Percentiles rank a stretch among this genome's conserved stretches.
These are phyloP conservation scores for Antechinus stuartii DNA, from an alignment of 2,113 vertebrate species.

Conservation along the genomic window DNA sequence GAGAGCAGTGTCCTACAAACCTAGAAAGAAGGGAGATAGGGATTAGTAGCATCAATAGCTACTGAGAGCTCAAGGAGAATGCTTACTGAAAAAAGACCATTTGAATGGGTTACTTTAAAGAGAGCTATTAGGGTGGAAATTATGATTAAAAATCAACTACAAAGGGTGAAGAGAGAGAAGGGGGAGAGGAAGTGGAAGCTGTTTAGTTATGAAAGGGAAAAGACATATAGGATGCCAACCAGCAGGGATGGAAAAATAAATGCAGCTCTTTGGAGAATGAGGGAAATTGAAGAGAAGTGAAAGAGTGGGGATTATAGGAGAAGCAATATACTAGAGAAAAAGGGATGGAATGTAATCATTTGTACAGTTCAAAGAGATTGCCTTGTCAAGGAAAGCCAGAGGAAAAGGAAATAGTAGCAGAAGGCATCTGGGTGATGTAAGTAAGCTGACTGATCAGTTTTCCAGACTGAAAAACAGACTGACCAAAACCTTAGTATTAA, in stretches of 20 bases:
- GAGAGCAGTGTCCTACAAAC: background rate
- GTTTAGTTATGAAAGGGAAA: background rate
- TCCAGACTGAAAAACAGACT: background rate
- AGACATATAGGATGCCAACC: background rate
- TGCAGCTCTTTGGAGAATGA: background rate
- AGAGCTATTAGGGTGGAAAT: background rate
- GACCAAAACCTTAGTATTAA: background rate
- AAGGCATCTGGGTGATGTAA: background rate
- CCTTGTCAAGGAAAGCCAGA: background rate
- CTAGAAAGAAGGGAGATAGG: background rate
- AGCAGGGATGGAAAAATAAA: background rate
- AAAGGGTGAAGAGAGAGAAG: background rate
- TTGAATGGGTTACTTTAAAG: background rate
- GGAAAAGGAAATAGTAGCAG: background rate
- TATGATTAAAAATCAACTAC: background rate
- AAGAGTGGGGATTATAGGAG: background rate
- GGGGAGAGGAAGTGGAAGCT: background rate
- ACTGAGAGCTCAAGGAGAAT: background rate
- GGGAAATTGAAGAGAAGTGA: background rate
- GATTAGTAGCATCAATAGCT: background rate
- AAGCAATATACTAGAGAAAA: background rate
- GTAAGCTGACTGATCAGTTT: background rate
- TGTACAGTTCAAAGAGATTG: background rate
- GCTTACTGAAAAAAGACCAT: background rate
- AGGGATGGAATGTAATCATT: background rate